phyloP scores from a whole-genome alignment of 1,140 invertebrate species.

The Pseudoatta argentina region DNA sequence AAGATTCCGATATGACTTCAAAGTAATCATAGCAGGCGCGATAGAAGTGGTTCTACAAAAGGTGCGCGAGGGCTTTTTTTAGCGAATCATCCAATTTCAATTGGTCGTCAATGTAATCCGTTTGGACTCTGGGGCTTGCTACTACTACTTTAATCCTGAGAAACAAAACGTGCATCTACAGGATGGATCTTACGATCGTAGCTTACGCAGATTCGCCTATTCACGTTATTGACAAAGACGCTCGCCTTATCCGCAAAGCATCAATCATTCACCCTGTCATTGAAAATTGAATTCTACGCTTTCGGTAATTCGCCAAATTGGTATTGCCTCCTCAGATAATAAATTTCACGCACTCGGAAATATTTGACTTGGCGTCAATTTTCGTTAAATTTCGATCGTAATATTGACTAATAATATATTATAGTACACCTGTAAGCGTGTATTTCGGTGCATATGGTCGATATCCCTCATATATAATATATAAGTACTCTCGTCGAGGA shows the following conservation, averaged over 20 bases:
- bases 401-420: background rate
- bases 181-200: constrained; percentile 42
- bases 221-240: constrained; percentile 24
- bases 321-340: constrained; percentile 1
- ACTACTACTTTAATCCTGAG: constrained; percentile 71
- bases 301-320: constrained; percentile 41
- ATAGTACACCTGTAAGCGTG: too few relatives aligned
- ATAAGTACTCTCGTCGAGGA: background rate
- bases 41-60: constrained; percentile 64
- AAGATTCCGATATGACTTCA: constrained; percentile 71
- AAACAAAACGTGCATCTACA: constrained; percentile 62
- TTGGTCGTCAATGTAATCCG: constrained; percentile 79
- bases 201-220: constrained; percentile 15
- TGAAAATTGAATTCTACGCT: constrained; percentile 48
- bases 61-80: constrained; percentile 73
- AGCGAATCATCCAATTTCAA: constrained; percentile 78
- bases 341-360: constrained; percentile 26
- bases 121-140: constrained; percentile 73
- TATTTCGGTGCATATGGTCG: background rate
- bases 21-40: constrained; percentile 64
- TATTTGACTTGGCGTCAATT: background rate
- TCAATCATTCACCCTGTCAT: constrained; percentile 57
- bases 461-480: background rate
- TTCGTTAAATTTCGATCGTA: background rate
- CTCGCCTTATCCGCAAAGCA: background rate